Evolutionary conservation across 2,888 invertebrate species (phyloP).

Genomic region (Hypercompe scribonia): DNA sequence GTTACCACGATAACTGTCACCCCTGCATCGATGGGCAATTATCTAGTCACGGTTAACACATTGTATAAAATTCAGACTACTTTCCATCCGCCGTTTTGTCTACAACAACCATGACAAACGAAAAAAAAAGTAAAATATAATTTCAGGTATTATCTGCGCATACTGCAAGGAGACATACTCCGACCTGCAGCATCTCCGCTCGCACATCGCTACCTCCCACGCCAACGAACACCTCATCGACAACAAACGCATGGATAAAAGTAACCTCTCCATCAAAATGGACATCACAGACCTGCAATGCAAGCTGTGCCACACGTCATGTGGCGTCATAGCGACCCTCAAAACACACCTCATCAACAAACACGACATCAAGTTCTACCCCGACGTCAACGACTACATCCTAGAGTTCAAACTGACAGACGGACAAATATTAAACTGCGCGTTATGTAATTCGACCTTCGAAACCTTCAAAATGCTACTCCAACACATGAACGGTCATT

Average conservation of each 20-base stretch:
- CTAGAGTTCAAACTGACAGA: slow-evolving; percentile 74
- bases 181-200: slow-evolving; percentile 58
- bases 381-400: slow-evolving; percentile 71
- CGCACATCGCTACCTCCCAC: slow-evolving; percentile 62
- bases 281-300: slow-evolving; percentile 76
- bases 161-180: slow-evolving; percentile 70
- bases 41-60: too few species aligned
- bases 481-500: slow-evolving; percentile 81
- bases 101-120: too few species aligned
- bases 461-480: slow-evolving; percentile 78
- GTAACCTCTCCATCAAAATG: slow-evolving; percentile 75
- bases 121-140: too few species aligned
- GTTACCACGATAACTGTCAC: too few species aligned
- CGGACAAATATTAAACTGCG: slow-evolving; percentile 69
- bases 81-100: too few species aligned
- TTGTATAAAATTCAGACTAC: too few species aligned
- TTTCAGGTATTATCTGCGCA: slow-evolving; percentile 71
- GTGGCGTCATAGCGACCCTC: slow-evolving; percentile 60
- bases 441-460: slow-evolving; percentile 70
- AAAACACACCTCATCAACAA: slow-evolving; percentile 68
- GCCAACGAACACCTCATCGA: slow-evolving; percentile 59
- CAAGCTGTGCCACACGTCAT: slow-evolving; percentile 60
- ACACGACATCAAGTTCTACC: slow-evolving; percentile 72
- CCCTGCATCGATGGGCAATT: too few species aligned
- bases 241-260: slow-evolving; percentile 67